A percentile compares a stretch with the other conserved stretches of the same genome.
These are phyloP conservation scores for Nemoura dubitans DNA, from an alignment of 2,888 invertebrate genomes.

Conservation along the genomic window DNA sequence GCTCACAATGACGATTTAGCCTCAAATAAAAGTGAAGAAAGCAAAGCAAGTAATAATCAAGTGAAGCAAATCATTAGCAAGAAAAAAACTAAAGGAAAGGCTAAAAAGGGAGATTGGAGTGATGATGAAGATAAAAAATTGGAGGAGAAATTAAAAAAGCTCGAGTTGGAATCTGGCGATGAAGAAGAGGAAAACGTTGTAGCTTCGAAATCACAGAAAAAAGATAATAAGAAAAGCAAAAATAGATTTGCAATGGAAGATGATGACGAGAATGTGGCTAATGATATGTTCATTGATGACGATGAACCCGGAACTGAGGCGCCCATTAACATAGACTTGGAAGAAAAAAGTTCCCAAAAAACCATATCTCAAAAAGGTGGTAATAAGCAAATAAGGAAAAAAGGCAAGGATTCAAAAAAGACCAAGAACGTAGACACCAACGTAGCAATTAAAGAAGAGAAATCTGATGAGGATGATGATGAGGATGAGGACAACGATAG, in stretches of 20 bases:
- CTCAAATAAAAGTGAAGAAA: conserved; percentile 44
- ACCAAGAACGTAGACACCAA: conserved; percentile 47
- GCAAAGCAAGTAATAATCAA: conserved; percentile 7
- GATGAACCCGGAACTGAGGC: conserved; percentile 54
- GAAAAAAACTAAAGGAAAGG: conserved; percentile 46
- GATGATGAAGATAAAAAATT: conserved; percentile 45
- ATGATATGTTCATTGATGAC: conserved; percentile 53
- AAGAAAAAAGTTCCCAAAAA: conserved; percentile 47
- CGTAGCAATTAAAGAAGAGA: conserved; percentile 56
- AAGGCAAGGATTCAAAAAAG: conserved; percentile 51
- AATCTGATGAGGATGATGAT: conserved; percentile 54
- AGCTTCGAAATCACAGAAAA: conserved; percentile 42
- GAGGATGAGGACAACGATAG: conserved; percentile 37
- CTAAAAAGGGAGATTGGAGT: conserved; percentile 47
- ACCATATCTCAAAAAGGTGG: conserved; percentile 47
- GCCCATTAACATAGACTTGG: conserved; percentile 49
- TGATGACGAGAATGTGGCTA: conserved; percentile 51
- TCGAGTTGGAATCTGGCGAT: conserved; percentile 46
- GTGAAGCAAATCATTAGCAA: background rate
- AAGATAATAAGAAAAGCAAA: conserved; percentile 45
- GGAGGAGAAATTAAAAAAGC: conserved; percentile 46
- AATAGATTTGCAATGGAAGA: conserved; percentile 48
- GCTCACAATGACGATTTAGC: conserved; percentile 46
- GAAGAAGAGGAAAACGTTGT: conserved; percentile 42
- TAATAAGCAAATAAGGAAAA: conserved; percentile 48